Percentiles rank a stretch among this genome's conserved stretches.
phyloP scores from a whole-genome alignment of 2,888 invertebrate genomes.

The Euclidia mi region DNA sequence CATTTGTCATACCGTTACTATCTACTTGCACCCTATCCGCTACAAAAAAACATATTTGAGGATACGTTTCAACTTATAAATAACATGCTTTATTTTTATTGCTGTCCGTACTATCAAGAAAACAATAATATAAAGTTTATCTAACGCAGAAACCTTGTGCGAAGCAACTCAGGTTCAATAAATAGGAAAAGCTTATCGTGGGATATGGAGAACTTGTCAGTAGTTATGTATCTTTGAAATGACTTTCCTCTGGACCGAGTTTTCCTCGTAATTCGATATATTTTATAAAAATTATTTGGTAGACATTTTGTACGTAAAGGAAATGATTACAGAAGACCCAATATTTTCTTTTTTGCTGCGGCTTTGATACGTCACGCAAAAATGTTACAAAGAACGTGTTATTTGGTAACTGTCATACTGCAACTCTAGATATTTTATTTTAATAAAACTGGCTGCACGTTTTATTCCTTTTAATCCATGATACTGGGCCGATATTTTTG shows the following conservation, averaged over 20 bases:
- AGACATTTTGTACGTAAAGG: too few relatives aligned
- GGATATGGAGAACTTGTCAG: conserved; percentile 10
- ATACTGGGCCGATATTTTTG: too few relatives aligned
- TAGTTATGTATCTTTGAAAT: conserved; percentile 11
- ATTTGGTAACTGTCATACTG: too few relatives aligned
- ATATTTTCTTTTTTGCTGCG: too few relatives aligned
- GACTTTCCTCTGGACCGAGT: neutral
- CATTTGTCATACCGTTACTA: conserved; percentile 77
- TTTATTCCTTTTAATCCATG: too few relatives aligned
- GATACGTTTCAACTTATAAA: conserved; percentile 19
- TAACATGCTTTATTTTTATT: conserved; percentile 15
- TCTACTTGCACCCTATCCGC: conserved; percentile 78
- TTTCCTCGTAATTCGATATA: neutral
- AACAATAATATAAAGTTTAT: conserved; percentile 20
- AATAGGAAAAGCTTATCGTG: conserved; percentile 7
- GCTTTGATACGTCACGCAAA: too few relatives aligned
- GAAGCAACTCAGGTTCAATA: conserved; percentile 3
- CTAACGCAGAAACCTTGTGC: conserved; percentile 4
- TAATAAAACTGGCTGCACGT: too few relatives aligned
- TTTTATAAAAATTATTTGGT: neutral
- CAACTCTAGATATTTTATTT: too few relatives aligned
- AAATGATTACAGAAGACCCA: too few relatives aligned
- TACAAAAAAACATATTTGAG: conserved; percentile 48
- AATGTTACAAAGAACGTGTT: too few relatives aligned
- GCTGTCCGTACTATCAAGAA: conserved; percentile 9